Evolutionary conservation across 2,797 vertebrate species (phyloP).

Genomic region (Buceros bicornis): DNA sequence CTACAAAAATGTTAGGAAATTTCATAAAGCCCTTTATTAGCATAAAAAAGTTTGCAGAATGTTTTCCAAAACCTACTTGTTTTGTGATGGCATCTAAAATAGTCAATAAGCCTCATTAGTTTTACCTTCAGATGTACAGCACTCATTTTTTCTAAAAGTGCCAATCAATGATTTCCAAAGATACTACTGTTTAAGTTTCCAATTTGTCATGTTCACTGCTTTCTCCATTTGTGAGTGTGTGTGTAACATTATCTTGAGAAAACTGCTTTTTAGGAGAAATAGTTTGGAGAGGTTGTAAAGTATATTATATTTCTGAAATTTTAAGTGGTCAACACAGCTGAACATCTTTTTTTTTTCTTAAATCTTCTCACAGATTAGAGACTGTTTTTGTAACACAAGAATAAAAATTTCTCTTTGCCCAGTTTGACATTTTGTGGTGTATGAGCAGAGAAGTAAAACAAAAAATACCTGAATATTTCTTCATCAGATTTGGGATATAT

Average conservation of each 20-base stretch:
- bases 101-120: not conserved
- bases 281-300: no score
- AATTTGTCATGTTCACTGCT: not conserved
- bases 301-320: not conserved
- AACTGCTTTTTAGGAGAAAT: not conserved
- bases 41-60: not conserved
- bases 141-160: no score
- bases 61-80: accelerated
- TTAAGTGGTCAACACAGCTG: not conserved
- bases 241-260: not conserved
- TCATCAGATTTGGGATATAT: not conserved
- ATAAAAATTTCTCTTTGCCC: not conserved
- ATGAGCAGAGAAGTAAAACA: not conserved
- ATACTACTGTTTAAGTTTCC: not conserved
- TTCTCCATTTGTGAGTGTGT: not conserved
- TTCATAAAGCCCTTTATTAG: not conserved
- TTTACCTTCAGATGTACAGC: not conserved
- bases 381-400: not conserved
- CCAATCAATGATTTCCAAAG: no score
- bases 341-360: not conserved
- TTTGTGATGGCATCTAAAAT: not conserved
- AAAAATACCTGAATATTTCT: not conserved
- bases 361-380: not conserved
- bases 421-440: not conserved
- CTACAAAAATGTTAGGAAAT: not conserved